These are phyloP conservation scores for Eudasyphora cyanicolor DNA, from an alignment of 2,888 invertebrate species.

Conservation along the genomic window DNA sequence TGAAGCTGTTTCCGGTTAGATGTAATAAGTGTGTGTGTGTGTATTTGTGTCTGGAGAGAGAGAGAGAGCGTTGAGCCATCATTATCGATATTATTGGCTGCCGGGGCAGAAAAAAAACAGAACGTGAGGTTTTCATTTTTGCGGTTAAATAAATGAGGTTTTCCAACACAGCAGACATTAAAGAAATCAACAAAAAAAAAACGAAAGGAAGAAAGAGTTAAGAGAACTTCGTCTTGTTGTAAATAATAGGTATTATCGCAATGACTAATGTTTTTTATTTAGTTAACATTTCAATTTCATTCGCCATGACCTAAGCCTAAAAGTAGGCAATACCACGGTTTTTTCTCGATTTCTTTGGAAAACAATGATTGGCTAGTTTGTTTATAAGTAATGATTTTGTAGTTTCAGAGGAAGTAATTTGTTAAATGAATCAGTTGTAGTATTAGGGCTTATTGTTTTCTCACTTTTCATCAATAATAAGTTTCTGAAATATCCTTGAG, in stretches of 20 bases:
- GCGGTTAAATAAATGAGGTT: slow-evolving; percentile 46
- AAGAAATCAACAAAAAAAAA: not conserved
- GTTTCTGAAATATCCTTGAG: too few species aligned
- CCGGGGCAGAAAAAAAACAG: too few species aligned
- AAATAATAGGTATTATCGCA: not conserved
- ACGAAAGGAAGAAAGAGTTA: not conserved
- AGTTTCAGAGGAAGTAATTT: too few species aligned
- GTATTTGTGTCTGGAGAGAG: not conserved
- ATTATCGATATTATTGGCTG: slow-evolving; percentile 52
- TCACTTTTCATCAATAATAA: too few species aligned
- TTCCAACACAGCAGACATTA: slow-evolving; percentile 10
- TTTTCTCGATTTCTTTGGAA: not conserved
- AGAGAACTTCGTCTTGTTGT: not conserved
- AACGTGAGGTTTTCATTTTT: slow-evolving; percentile 43
- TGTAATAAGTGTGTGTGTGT: slow-evolving; percentile 16
- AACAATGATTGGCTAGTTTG: not conserved
- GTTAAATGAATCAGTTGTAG: not conserved
- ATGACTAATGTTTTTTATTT: slow-evolving; percentile 13
- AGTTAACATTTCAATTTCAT: slow-evolving; percentile 9
- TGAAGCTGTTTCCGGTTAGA: slow-evolving; percentile 62
- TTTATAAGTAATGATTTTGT: not conserved
- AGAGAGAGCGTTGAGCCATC: slow-evolving; percentile 18
- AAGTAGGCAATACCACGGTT: slow-evolving; percentile 14
- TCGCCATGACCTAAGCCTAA: not conserved
- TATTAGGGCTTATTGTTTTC: too few species aligned